A percentile compares a stretch with the other conserved stretches of the same genome.
These are phyloP conservation scores for Trematocara macrostoma DNA, from an alignment of 2,113 vertebrate genomes.

Conservation along the genomic window DNA sequence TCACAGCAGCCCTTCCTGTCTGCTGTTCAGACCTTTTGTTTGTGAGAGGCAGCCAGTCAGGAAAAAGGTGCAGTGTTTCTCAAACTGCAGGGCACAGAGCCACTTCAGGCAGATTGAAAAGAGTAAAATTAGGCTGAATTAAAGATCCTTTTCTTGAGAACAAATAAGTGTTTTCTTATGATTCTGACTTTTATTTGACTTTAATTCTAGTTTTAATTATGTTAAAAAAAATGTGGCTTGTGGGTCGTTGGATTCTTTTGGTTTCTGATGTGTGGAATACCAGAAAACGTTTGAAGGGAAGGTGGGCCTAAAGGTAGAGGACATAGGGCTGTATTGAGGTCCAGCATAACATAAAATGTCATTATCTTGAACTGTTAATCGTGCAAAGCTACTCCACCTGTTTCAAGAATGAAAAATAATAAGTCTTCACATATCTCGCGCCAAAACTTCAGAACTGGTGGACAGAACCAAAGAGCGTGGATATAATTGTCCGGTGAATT, in stretches of 20 bases:
- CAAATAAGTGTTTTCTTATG: background rate
- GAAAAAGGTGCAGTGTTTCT: background rate
- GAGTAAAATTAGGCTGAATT: background rate
- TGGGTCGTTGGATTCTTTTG: accelerated
- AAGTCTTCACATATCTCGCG: too few relatives aligned
- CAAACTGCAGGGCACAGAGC: background rate
- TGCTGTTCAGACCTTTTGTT: background rate
- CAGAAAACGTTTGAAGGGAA: background rate
- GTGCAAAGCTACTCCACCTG: background rate
- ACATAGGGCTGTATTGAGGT: background rate
- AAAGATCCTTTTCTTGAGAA: background rate
- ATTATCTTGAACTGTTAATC: background rate
- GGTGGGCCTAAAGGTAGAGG: background rate
- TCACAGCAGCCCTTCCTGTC: background rate
- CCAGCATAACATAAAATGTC: background rate
- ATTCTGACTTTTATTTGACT: background rate
- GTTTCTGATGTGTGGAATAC: accelerated
- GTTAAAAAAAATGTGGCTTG: background rate
- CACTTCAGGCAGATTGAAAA: background rate
- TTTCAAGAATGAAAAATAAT: too few relatives aligned
- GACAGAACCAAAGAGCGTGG: too few relatives aligned
- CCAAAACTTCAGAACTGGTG: too few relatives aligned
- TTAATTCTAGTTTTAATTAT: background rate
- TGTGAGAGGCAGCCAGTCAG: background rate
- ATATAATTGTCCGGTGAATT: too few relatives aligned